These are phyloP conservation scores for Dryomyza anilis DNA, from an alignment of 2,888 invertebrate species.

Conservation along the genomic window DNA sequence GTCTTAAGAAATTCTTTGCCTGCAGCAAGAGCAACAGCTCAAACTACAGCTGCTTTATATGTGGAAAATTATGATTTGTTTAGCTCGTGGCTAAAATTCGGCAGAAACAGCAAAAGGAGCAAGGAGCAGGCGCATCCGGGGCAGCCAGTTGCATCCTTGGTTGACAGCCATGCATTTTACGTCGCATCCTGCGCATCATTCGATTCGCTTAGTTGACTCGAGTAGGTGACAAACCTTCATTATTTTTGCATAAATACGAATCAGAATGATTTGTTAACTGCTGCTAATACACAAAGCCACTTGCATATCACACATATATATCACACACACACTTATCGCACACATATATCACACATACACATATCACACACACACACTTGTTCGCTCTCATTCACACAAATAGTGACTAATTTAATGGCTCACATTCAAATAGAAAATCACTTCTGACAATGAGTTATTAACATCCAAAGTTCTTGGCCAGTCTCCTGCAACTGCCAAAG, in stretches of 20 bases:
- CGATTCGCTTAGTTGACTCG: not conserved
- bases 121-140: not conserved
- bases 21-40: too few relatives aligned
- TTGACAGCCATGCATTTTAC: too few relatives aligned
- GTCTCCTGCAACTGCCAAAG: not conserved
- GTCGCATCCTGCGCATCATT: not conserved
- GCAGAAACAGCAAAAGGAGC: not conserved
- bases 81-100: conserved; percentile 1
- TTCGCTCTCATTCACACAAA: conserved; percentile 12
- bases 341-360: conserved; percentile 24
- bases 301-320: too few relatives aligned
- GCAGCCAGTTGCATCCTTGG: not conserved
- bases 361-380: not conserved
- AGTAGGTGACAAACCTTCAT: conserved; percentile 27
- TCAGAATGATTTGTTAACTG: conserved; percentile 21
- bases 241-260: conserved; percentile 27
- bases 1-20: conserved; percentile 1
- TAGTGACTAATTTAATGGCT: conserved; percentile 6
- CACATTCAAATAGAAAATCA: conserved; percentile 5
- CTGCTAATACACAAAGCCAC: too few relatives aligned
- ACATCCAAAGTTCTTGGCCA: conserved; percentile 4
- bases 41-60: not conserved
- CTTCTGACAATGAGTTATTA: conserved; percentile 12
- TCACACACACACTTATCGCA: conserved; percentile 2
- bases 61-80: conserved; percentile 21